Base-by-base conservation (phyloP, 2,113 vertebrate species). In the Pogonocichla stellata region DNA sequence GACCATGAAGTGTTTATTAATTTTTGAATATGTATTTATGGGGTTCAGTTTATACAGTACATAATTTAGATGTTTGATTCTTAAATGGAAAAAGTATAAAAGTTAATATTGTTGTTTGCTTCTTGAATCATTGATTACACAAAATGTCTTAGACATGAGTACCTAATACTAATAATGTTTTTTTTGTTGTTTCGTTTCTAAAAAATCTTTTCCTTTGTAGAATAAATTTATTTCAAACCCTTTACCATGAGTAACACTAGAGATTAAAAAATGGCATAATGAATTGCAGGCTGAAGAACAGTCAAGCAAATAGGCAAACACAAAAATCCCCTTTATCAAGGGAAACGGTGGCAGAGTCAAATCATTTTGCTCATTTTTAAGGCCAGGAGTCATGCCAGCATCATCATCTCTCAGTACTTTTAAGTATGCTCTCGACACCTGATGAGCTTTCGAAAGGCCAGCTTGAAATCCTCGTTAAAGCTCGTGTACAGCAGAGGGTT, bases 391-490 rank as follows among this genome's bases (percentile, higher is more conserved):
- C 75, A 79, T 2, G 20, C 67, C 57, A 57, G 40, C 43, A 71
- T 57, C 70, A 75, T 79, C 50, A 57, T 54, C 79, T 93, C 78
- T 57, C 23, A 60, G 66, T 78, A 31, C 58, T 94, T 90, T 65
- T 97, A 98, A 71, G 96, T 88, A 65, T 98, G 98, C 79, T 98
- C 98, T 95, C 98, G 98, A 92, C 98, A 98, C 47, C 96, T 98
- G 92, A 99, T 96, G 24, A 99, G 98, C 96, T 97, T 99, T 96
- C 98, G 98, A 91, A 99, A 99, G 81, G 99, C 99, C 91, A 98
- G 91, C 62, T 99, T 99, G 97, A 99, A 99, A 93, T 99, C 99
- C 82, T 99, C 99, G 1, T 99, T 99, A 96, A 99, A 99, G 96
- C 98, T 99, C 20, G 99, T 99, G 94, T 99, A 99, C 48, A 99